Evolutionary conservation across 2,113 vertebrate species (phyloP), one percentile per base, ranked within the genome.

Genomic region (Trichomycterus rosablanca): DNA sequence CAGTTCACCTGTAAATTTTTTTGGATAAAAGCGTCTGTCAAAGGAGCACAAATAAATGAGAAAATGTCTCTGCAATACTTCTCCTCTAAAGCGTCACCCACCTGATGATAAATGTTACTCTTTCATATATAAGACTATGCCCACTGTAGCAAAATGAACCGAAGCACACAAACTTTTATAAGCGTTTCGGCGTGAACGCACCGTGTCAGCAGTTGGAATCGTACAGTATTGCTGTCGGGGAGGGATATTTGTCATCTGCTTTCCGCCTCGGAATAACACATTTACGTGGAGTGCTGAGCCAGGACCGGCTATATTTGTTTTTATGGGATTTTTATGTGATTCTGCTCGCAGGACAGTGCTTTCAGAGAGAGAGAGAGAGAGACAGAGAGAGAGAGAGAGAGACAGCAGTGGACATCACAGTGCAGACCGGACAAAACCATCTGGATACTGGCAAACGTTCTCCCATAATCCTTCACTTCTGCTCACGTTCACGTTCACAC

Each of bases 261-360:
- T 16, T 40, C 3, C 28, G 7, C 22, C 12, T 46, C 16, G 26
- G 55, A 59, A 49, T 59, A 63, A 63, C 50, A 52, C 40, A 53
- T 43, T 70, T 59, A 40, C n/a, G 42, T 49, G 49, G 55, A 65
- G 7, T 65, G 68, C 68, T 70, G 61, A 65, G 51, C 35, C 49
- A 70, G 55, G 34, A 40, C 35, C 40, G 19, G 34, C 45, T 68
- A 19, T 28, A 65, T 58, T 70, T 62, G 46, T 39, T 65, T 68
- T 68, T 62, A 57, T 60, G 58, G 60, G 51, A 42, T 58, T 22
- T 63, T 34, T 30, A 34, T 44, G 43, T 26, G 46, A 51, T 23
- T 54, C 18, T 55, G 35, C 45, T 55, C 54, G 55, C 53, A 59
- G 53, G 63, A 58, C 56, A 44, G 39, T 44, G 35, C 39, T 37